Base-by-base conservation (phyloP, 2,113 vertebrate species). In the Phyllostomus hastatus region DNA sequence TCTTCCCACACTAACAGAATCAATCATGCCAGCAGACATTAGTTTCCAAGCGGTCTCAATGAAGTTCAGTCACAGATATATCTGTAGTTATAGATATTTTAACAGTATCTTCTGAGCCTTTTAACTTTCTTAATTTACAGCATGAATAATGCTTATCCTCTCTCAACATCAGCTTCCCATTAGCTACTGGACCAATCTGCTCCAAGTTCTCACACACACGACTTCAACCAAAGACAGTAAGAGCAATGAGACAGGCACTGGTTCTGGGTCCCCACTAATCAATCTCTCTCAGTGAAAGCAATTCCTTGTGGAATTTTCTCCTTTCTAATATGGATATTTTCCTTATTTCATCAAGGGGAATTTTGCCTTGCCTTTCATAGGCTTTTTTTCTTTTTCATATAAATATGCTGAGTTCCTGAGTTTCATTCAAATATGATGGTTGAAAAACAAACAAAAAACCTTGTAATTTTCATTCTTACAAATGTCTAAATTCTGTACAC, bases 91-190 rank as follows among this genome's bases (percentile, higher is more conserved):
- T 26, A 61, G 7, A 61, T 43, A 33, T 61, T 67, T 86, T 46
- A 84, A 73, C n/a, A 57, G 17, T 66, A 57, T 66, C 75, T 48
- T 73, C 75, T 83, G 9, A 70, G 24, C 12, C 59, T 79, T 86
- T 94, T 81, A n/a, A 76, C 66, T 72, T 52, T 76, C 50, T 92
- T 92, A 20, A 89, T 35, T 89, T 89, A 69, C 33, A 92, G 24
- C 19, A 16, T 72, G 22, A 89, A 86, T 57, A 64, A 38, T 69
- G 41, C 20, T 80, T 88, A 48, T 88, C 48, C 41, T 35, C 20
- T 38, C 38, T 90, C 28, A 50, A 1, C 10, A 17, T 50, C 31
- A 59, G 54, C 9, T 73, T 11, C 20, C 76, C 43, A 8, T 15
- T 43, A n/a, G 11, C 41, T 69, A 5, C 12, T 59, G 64, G n/a